phyloP scores from a whole-genome alignment of 2,797 vertebrate genomes.

The Brotula barbata region DNA sequence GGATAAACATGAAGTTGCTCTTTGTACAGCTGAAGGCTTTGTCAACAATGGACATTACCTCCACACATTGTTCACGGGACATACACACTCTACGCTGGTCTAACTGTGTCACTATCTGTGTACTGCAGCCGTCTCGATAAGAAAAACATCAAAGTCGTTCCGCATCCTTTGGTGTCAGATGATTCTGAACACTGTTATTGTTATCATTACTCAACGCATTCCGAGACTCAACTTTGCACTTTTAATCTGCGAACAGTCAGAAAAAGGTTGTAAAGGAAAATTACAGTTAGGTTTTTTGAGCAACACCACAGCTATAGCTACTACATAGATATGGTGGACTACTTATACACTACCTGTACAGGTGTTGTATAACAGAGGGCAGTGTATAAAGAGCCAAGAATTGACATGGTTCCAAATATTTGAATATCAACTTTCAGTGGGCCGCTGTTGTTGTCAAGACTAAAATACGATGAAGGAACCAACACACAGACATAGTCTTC shows the following conservation, averaged over 20 bases:
- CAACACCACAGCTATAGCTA: constrained; percentile 8
- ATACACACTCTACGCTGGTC: constrained; percentile 14
- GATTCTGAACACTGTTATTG: constrained; percentile 24
- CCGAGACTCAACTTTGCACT: constrained; percentile 59
- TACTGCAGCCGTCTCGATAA: constrained; percentile 49
- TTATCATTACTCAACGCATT: constrained; percentile 49
- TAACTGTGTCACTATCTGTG: constrained; percentile 53
- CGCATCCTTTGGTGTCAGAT: constrained; percentile 26
- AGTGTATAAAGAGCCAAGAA: not conserved
- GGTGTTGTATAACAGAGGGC: not conserved
- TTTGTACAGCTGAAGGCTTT: constrained; percentile 12
- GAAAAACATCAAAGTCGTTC: constrained; percentile 52
- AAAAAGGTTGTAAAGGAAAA: constrained; percentile 23
- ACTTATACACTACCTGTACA: not conserved
- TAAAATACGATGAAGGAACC: not conserved
- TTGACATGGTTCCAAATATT: constrained; percentile 19
- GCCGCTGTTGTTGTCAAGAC: constrained; percentile 12
- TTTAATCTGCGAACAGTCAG: constrained; percentile 17
- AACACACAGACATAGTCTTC: not conserved
- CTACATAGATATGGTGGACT: constrained; percentile 25
- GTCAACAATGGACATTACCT: constrained; percentile 12
- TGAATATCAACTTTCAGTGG: constrained; percentile 1
- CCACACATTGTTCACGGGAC: constrained; percentile 7
- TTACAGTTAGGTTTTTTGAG: constrained; percentile 42
- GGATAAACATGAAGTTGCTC: too few species aligned